These are phyloP conservation scores for Acrobasis consociella DNA, from an alignment of 2,888 invertebrate species.

Conservation along the genomic window DNA sequence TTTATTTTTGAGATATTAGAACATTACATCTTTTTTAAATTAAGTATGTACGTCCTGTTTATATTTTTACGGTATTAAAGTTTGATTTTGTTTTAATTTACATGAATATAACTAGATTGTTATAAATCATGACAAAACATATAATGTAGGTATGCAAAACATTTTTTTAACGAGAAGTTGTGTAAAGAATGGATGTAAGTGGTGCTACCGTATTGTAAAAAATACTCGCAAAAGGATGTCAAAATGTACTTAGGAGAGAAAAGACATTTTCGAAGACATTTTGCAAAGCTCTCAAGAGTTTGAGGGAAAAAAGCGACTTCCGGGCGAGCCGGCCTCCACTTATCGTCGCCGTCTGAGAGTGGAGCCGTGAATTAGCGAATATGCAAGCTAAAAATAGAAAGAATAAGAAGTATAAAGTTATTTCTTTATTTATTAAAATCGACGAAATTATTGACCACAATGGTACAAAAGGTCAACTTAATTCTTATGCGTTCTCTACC, in stretches of 20 bases:
- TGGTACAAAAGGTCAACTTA: too few relatives aligned
- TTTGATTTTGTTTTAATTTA: too few relatives aligned
- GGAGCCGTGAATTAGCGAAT: slow-evolving; percentile 57
- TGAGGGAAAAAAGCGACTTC: slow-evolving; percentile 70
- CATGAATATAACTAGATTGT: too few relatives aligned
- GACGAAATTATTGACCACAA: too few relatives aligned
- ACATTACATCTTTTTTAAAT: neutral
- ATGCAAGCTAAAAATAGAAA: slow-evolving; percentile 13
- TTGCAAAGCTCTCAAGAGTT: slow-evolving; percentile 73
- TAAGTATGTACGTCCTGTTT: too few relatives aligned
- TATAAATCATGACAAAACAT: too few relatives aligned
- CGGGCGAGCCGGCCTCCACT: slow-evolving; percentile 66
- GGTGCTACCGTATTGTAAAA: slow-evolving; percentile 53
- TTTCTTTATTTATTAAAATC: too few relatives aligned
- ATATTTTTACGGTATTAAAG: too few relatives aligned
- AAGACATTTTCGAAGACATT: slow-evolving; percentile 76
- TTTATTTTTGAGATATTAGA: slow-evolving; percentile 5
- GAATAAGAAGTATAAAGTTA: neutral
- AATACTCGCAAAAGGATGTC: slow-evolving; percentile 60
- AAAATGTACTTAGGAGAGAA: slow-evolving; percentile 70
- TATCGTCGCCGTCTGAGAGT: slow-evolving; percentile 57
- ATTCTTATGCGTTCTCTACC: too few relatives aligned
- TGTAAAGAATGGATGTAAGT: slow-evolving; percentile 46
- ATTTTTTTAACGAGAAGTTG: slow-evolving; percentile 1
- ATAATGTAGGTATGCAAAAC: neutral